Evolutionary conservation across 2,797 vertebrate genomes (phyloP).

Genomic region (Cirrhinus molitorella): DNA sequence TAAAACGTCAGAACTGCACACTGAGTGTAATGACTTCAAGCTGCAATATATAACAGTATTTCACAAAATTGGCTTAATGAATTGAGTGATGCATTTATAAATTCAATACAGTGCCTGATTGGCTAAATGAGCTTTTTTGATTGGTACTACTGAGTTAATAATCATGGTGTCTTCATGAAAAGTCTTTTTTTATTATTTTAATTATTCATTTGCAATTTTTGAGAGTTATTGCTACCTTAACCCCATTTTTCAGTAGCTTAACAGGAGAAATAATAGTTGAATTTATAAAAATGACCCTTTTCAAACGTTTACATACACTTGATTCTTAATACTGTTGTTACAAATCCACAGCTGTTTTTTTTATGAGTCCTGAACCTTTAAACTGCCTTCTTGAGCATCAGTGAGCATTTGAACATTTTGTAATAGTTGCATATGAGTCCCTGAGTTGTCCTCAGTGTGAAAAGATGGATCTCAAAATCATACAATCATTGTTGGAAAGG

Average conservation of each 20-base stretch:
- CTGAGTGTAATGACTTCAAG: conserved; percentile 14
- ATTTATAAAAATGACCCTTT: no score
- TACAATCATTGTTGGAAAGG: no score
- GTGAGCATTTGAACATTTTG: no score
- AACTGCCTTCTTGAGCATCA: no score
- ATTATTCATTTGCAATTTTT: not conserved
- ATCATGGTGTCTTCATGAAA: not conserved
- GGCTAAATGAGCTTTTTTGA: conserved; percentile 28
- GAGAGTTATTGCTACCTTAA: not conserved
- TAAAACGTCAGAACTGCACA: not conserved
- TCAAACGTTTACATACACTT: no score
- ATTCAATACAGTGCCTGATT: conserved; percentile 11
- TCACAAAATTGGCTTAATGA: conserved; percentile 8
- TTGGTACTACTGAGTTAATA: conserved; percentile 29
- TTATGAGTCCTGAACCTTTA: no score
- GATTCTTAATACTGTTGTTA: no score
- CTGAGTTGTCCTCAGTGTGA: no score
- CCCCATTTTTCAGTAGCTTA: not conserved
- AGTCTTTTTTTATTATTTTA: not conserved
- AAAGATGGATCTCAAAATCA: no score
- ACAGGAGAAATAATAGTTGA: no score
- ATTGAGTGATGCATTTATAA: conserved; percentile 32
- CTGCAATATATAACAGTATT: not conserved
- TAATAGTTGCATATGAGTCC: no score
- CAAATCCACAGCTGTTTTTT: no score